A percentile compares a stretch with the other conserved stretches of the same genome.
Evolutionary conservation across 2,888 invertebrate species (phyloP).

Genomic region (Diadegma fenestrale): DNA sequence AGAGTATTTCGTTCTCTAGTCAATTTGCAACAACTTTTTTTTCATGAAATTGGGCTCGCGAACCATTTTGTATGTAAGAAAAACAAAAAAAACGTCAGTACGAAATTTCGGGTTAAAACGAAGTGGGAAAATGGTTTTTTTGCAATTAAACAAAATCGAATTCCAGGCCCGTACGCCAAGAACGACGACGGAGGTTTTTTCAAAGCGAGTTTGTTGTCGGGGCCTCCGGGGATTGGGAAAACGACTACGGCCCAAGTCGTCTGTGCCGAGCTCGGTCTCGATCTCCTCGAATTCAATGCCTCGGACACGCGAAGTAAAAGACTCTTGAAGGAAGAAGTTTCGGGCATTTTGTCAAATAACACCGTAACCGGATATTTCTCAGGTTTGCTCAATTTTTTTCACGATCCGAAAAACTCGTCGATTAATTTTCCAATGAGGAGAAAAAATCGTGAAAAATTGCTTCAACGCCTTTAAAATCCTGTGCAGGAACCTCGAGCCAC

Average conservation of each 20-base stretch:
- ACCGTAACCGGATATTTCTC: conserved; percentile 90
- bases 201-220: conserved; percentile 97
- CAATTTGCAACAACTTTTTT: no score
- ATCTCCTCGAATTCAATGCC: conserved; percentile 97
- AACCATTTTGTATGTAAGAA: no score
- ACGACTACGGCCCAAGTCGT: conserved; percentile 96
- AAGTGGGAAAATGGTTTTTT: background rate
- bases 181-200: conserved; percentile 94
- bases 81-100: background rate
- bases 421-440: background rate
- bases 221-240: conserved; percentile 98
- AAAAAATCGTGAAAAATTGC: no score
- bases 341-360: conserved; percentile 92
- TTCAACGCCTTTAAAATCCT: background rate
- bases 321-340: conserved; percentile 93
- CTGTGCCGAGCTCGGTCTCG: conserved; percentile 95
- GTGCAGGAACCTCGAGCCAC: conserved; percentile 34
- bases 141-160: background rate
- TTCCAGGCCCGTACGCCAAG: conserved; percentile 89
- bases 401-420: background rate
- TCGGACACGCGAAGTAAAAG: conserved; percentile 98
- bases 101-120: background rate
- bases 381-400: conserved; percentile 84
- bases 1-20: no score
- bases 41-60: no score